Evolutionary conservation across 2,888 invertebrate genomes (phyloP).

Genomic region (Entomobrya proxima): DNA sequence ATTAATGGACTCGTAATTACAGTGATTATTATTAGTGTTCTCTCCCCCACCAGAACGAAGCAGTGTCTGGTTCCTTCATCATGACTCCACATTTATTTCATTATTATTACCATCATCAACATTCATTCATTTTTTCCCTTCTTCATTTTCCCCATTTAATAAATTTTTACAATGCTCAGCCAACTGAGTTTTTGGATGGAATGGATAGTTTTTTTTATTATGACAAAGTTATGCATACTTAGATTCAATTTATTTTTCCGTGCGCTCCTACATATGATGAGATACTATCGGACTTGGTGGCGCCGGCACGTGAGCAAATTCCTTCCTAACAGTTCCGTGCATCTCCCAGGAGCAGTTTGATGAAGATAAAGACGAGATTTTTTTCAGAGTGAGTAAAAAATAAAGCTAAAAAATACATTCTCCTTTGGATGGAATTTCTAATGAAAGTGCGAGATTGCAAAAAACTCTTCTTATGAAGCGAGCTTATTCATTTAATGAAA

Average conservation of each 20-base stretch:
- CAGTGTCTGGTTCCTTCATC: conserved; percentile 3
- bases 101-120: conserved; percentile 19
- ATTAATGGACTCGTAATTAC: conserved; percentile 51
- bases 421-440: conserved; percentile 11
- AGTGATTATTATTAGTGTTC: conserved; percentile 43
- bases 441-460: conserved; percentile 39
- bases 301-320: conserved; percentile 4
- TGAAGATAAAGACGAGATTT: conserved; percentile 3
- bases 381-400: no score
- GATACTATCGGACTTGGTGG: neutral
- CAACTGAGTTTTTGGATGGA: neutral
- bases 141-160: conserved; percentile 30
- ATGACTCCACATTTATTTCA: conserved; percentile 6
- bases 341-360: neutral
- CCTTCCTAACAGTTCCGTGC: neutral
- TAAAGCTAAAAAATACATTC: conserved; percentile 43
- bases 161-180: conserved; percentile 16
- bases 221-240: conserved; percentile 12
- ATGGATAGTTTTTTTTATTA: neutral
- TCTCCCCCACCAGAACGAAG: neutral
- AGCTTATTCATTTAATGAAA: neutral
- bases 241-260: conserved; percentile 27
- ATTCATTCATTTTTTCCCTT: conserved; percentile 26
- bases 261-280: neutral
- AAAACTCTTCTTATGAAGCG: neutral